Conservation (phyloP, 2,797 vertebrate species). For the Danio kyathit region DNA sequence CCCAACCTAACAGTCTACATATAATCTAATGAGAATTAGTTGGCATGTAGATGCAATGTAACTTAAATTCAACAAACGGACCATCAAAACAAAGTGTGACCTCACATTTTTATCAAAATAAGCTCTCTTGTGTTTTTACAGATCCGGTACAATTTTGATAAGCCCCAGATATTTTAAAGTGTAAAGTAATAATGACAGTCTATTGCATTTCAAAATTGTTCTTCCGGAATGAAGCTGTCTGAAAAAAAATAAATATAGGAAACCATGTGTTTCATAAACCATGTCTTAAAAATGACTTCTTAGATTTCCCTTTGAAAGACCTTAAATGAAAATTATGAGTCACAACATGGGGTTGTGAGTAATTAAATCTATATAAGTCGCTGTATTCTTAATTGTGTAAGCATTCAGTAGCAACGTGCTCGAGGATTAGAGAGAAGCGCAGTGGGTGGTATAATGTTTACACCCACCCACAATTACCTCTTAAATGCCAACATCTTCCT, state of each 20-base stretch:
- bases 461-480: constrained; percentile 54
- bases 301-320: constrained; percentile 10
- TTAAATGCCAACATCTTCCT: constrained; percentile 49
- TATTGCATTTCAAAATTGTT: neutral
- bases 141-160: no score
- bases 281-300: constrained; percentile 23
- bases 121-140: no score
- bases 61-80: no score
- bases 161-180: neutral
- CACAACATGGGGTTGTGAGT: constrained; percentile 42
- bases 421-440: constrained; percentile 44
- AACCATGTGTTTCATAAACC: constrained; percentile 11
- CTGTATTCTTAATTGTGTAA: constrained; percentile 39
- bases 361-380: constrained; percentile 57
- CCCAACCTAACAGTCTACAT: no score
- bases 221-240: neutral
- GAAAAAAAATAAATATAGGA: neutral
- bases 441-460: constrained; percentile 47
- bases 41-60: no score
- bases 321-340: constrained; percentile 49
- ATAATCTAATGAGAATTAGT: no score
- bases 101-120: no score
- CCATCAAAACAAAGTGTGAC: no score
- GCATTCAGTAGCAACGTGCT: constrained; percentile 21
- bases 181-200: constrained; percentile 11